These are phyloP conservation scores for Addax nasomaculatus DNA, from an alignment of 2,113 vertebrate species.

Conservation along the genomic window DNA sequence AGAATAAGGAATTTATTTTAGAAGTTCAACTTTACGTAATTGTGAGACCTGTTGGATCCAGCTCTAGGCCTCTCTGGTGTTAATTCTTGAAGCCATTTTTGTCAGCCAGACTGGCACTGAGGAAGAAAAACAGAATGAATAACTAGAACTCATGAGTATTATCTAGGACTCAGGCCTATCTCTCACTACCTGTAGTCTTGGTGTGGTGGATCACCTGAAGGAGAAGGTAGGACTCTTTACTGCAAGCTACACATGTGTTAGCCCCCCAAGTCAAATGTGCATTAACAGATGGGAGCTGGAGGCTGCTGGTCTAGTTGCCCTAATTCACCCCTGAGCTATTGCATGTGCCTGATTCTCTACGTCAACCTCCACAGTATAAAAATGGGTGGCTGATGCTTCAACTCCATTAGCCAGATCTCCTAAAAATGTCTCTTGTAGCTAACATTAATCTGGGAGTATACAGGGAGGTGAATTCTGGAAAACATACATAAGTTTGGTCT, in stretches of 20 bases:
- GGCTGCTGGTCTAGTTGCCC: neutral
- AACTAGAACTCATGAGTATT: neutral
- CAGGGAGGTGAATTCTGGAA: neutral
- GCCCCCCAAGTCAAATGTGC: neutral
- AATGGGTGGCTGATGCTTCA: neutral
- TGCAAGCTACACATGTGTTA: rapidly evolving
- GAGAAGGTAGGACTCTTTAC: neutral
- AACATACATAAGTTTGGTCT: neutral
- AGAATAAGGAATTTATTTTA: neutral
- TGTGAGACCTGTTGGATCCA: neutral
- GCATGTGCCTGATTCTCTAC: neutral
- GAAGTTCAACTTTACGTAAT: neutral
- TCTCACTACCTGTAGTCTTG: neutral
- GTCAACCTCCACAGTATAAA: neutral
- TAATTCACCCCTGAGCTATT: neutral
- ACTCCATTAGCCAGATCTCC: neutral
- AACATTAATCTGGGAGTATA: neutral
- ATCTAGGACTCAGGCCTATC: neutral
- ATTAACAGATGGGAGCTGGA: neutral
- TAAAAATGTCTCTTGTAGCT: neutral
- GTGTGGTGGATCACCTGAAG: neutral
- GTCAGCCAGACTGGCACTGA: neutral
- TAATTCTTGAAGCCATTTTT: neutral
- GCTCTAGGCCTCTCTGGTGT: neutral
- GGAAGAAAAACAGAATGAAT: neutral